phyloP scores from a whole-genome alignment of 2,888 invertebrate species.

The Apotomis capreana region DNA sequence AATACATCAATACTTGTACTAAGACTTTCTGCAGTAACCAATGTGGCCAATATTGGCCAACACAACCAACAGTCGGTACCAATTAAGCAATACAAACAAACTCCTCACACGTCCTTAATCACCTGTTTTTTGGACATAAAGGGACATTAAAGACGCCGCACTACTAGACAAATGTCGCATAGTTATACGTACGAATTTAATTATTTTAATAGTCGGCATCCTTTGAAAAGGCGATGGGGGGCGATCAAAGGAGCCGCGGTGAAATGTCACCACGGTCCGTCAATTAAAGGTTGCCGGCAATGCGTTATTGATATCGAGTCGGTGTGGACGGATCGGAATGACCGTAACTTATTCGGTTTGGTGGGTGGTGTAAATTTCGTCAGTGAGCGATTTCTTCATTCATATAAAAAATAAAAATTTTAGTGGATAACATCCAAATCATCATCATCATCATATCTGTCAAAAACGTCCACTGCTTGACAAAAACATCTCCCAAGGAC shows the following conservation, averaged over 20 bases:
- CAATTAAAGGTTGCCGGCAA: constrained; percentile 76
- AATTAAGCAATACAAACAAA: constrained; percentile 40
- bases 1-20: no score
- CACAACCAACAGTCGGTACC: constrained; percentile 13
- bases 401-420: no score
- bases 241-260: constrained; percentile 72
- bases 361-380: constrained; percentile 50
- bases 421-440: no score
- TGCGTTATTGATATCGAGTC: constrained; percentile 72
- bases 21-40: background rate
- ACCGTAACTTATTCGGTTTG: constrained; percentile 62
- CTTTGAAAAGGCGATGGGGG: constrained; percentile 69
- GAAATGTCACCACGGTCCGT: constrained; percentile 81
- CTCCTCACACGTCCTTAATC: constrained; percentile 45
- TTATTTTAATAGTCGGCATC: constrained; percentile 63
- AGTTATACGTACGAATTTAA: constrained; percentile 79
- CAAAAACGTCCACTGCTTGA: no score
- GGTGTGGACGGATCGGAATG: constrained; percentile 55
- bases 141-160: constrained; percentile 51
- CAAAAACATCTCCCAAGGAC: no score
- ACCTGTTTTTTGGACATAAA: constrained; percentile 54
- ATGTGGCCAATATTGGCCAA: constrained; percentile 15
- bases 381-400: constrained; percentile 28
- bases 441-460: no score
- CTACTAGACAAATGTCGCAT: constrained; percentile 78